A percentile compares a stretch with the other conserved stretches of the same genome.
phyloP scores from a whole-genome alignment of 2,888 invertebrate species.

The Sialis fuliginosa region DNA sequence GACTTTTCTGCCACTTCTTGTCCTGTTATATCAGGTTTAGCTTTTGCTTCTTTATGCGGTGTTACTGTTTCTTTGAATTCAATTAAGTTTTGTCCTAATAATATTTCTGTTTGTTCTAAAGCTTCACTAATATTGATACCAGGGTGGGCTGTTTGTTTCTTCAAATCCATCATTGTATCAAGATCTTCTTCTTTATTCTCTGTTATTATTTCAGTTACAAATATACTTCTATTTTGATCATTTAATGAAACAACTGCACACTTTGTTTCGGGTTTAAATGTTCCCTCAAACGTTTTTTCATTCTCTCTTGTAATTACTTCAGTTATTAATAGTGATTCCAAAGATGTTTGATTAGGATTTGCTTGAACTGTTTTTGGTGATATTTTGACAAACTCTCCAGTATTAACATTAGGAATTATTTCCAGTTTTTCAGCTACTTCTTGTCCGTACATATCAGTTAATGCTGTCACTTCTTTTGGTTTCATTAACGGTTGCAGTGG shows the following conservation, averaged over 20 bases:
- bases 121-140: conserved; percentile 28
- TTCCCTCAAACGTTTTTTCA: conserved; percentile 13
- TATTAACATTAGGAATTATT: conserved; percentile 20
- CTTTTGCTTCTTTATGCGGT: conserved; percentile 28
- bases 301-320: conserved; percentile 18
- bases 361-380: conserved; percentile 22
- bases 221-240: conserved; percentile 21
- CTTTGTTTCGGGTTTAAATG: conserved; percentile 1
- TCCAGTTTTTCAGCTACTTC: conserved; percentile 29
- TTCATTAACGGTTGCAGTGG: conserved; percentile 10
- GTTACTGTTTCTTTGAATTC: conserved; percentile 17
- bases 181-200: conserved; percentile 25
- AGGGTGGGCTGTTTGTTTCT: conserved; percentile 20
- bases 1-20: conserved; percentile 28
- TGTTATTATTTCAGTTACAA: conserved; percentile 26
- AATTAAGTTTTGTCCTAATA: conserved; percentile 24
- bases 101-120: conserved; percentile 27
- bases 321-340: conserved; percentile 19
- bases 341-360: conserved; percentile 16
- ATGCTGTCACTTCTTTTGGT: conserved; percentile 19
- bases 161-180: conserved; percentile 21
- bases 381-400: conserved; percentile 15
- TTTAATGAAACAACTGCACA: conserved; percentile 15
- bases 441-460: conserved; percentile 21
- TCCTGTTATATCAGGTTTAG: conserved; percentile 20